These are phyloP conservation scores for Lagodon rhomboides DNA, from an alignment of 2,797 vertebrate genomes.

Conservation along the genomic window DNA sequence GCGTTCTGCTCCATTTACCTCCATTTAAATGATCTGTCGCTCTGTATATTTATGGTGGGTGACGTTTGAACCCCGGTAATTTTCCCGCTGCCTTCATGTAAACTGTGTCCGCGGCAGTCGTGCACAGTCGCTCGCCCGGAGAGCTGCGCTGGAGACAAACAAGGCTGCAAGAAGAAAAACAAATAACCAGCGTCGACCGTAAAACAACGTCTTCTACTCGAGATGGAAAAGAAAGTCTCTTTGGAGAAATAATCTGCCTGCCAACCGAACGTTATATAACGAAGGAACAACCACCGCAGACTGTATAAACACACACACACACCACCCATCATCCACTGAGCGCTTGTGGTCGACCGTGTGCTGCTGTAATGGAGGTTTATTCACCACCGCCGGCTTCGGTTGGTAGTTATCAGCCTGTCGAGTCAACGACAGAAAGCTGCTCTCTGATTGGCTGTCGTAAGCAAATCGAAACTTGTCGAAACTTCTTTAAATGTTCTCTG, in stretches of 20 bases:
- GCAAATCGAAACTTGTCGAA: too few species aligned
- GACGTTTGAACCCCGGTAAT: conserved; percentile 28
- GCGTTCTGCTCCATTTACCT: conserved; percentile 23
- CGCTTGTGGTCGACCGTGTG: neutral
- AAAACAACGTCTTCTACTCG: neutral
- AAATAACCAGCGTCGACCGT: neutral
- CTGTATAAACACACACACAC: too few species aligned
- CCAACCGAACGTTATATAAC: neutral
- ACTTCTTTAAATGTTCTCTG: too few species aligned
- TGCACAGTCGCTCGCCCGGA: too few species aligned
- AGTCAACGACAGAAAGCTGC: neutral
- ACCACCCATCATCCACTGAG: neutral
- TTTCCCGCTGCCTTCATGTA: conserved; percentile 3
- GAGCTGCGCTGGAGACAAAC: conserved; percentile 9
- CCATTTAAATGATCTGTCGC: conserved; percentile 24
- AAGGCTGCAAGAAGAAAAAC: neutral
- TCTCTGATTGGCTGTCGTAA: neutral
- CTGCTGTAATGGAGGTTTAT: neutral
- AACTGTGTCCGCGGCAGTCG: neutral
- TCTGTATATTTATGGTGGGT: conserved; percentile 18
- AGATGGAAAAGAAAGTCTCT: neutral
- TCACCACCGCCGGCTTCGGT: neutral
- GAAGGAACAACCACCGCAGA: neutral
- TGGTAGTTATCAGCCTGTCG: neutral
- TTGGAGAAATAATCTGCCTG: neutral